A percentile compares a stretch with the other conserved stretches of the same genome.
Evolutionary conservation across 2,797 vertebrate species (phyloP).

Genomic region (Salmo trutta): DNA sequence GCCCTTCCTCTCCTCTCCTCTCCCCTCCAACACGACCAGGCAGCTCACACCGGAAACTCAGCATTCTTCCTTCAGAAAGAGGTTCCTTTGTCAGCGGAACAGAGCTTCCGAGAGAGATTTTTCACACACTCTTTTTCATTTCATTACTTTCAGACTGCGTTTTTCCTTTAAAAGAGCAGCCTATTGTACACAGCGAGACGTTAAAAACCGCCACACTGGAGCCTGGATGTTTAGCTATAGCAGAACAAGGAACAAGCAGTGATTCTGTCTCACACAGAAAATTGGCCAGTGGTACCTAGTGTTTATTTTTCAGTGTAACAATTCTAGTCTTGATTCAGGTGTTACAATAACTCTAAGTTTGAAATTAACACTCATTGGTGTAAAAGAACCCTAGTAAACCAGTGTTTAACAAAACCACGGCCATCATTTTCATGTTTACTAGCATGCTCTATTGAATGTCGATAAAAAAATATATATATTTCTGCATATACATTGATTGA

Average conservation of each 20-base stretch:
- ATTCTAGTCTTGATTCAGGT: no score
- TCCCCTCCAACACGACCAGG: background rate
- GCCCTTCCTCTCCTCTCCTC: background rate
- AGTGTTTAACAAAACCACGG: no score
- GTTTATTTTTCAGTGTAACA: no score
- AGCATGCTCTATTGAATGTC: no score
- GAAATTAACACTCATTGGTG: no score
- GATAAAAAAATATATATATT: no score
- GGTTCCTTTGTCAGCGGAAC: background rate
- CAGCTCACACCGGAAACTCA: background rate
- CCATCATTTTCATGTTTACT: no score
- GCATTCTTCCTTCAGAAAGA: slow-evolving; percentile 8
- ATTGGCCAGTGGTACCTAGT: no score
- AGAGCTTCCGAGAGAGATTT: background rate
- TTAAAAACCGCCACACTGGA: slow-evolving; percentile 49
- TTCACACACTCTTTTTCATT: background rate
- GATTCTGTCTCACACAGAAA: background rate
- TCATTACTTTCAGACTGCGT: background rate
- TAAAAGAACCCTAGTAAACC: no score
- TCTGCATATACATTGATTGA: no score
- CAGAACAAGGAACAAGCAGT: background rate
- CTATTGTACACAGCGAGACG: slow-evolving; percentile 35
- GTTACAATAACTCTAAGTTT: no score
- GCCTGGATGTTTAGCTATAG: slow-evolving; percentile 63
- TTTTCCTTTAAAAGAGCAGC: background rate